Evolutionary conservation across 2,888 invertebrate genomes (phyloP).

Genomic region (Coleophora deauratella): DNA sequence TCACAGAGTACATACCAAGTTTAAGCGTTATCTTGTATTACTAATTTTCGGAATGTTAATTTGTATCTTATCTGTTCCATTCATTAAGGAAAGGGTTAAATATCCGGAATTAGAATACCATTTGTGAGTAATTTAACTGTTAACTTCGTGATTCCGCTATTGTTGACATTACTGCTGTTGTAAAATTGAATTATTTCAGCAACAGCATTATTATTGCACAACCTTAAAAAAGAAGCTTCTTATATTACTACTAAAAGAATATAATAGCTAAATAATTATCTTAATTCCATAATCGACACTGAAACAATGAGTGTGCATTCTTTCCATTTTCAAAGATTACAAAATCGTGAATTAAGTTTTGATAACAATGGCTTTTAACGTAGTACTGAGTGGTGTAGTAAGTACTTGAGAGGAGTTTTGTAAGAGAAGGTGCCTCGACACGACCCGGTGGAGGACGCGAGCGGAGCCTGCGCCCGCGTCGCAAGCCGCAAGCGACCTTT

Average conservation of each 20-base stretch:
- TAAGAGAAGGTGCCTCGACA: slow-evolving; percentile 24
- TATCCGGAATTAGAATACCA: too few species aligned
- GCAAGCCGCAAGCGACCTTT: slow-evolving; percentile 27
- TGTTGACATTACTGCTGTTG: too few species aligned
- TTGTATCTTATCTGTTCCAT: slow-evolving; percentile 8
- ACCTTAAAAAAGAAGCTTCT: too few species aligned
- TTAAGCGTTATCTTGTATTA: slow-evolving; percentile 1
- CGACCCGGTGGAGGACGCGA: slow-evolving; percentile 21
- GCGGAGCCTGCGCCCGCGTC: slow-evolving; percentile 19
- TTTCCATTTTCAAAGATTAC: slow-evolving; percentile 17
- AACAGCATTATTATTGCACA: too few species aligned
- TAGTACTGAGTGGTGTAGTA: slow-evolving; percentile 1
- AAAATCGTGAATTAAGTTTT: slow-evolving; percentile 18
- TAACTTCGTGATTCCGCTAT: too few species aligned
- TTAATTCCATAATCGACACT: slow-evolving; percentile 4
- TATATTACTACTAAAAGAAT: too few species aligned
- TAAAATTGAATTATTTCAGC: too few species aligned
- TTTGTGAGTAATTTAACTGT: too few species aligned
- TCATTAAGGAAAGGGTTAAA: slow-evolving; percentile 2
- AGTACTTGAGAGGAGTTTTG: slow-evolving; percentile 22
- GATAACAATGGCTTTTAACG: slow-evolving; percentile 23
- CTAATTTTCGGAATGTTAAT: slow-evolving; percentile 7
- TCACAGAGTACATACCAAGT: too few species aligned
- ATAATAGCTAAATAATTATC: slow-evolving; percentile 7
- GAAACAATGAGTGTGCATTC: slow-evolving; percentile 15